These are phyloP conservation scores for Notospermus geniculatus DNA, from an alignment of 1,140 invertebrate genomes.

Conservation along the genomic window DNA sequence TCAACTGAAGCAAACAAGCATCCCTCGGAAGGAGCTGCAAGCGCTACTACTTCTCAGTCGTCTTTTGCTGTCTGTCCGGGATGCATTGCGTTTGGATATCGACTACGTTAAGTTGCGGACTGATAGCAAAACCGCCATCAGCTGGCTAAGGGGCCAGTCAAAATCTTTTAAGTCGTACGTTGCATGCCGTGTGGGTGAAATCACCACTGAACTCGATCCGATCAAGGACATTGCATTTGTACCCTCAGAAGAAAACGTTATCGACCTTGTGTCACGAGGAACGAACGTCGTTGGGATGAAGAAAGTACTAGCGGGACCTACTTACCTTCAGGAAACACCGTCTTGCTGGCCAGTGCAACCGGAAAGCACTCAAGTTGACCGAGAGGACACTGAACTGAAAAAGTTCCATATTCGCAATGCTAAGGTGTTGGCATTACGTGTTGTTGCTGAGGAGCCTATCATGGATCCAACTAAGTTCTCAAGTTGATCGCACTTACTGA, in stretches of 20 bases:
- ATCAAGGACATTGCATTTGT: background rate
- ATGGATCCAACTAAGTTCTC: too few relatives aligned
- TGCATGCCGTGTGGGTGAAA: conserved; percentile 3
- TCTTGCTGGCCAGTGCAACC: too few relatives aligned
- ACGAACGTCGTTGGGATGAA: background rate
- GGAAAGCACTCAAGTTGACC: too few relatives aligned
- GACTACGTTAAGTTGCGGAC: conserved; percentile 2
- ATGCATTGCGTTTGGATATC: conserved; percentile 7
- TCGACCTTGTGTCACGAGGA: conserved; percentile 3
- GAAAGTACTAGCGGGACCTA: background rate
- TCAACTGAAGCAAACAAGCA: background rate
- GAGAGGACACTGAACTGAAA: too few relatives aligned
- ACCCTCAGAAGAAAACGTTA: background rate
- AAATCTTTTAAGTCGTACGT: conserved; percentile 1
- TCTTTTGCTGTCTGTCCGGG: background rate
- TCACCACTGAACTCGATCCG: background rate
- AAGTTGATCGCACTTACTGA: too few relatives aligned
- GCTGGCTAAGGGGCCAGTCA: background rate
- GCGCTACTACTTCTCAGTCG: background rate
- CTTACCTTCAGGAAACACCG: background rate
- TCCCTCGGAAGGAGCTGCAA: conserved; percentile 1
- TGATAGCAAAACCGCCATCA: background rate
- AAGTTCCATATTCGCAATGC: too few relatives aligned
- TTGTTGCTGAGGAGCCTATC: too few relatives aligned
- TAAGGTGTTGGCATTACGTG: too few relatives aligned